Base-by-base conservation (phyloP, 2,113 vertebrate genomes). In the Redunca redunca region DNA sequence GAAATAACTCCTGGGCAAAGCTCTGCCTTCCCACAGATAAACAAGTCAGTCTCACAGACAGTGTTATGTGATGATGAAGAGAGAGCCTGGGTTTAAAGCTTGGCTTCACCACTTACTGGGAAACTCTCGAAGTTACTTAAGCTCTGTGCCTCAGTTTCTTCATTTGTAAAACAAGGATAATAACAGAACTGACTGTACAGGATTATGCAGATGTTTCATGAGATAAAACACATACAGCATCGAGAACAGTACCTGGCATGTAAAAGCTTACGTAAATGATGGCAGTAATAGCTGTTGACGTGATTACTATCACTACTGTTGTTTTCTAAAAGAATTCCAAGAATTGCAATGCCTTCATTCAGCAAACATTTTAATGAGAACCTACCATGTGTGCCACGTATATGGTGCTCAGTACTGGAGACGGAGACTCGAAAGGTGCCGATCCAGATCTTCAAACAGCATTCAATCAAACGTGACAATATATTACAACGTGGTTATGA, bases 241-340 rank as follows among this genome's bases (percentile, higher is more conserved):
- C 77, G 40, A 60, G n/a, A 84, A 94, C 62, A 93, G 6, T 13
- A 71, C 6, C 14, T 26, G 62, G 53, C 77, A 91, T 0, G 4
- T 26, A 58, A 77, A 40, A 91, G 58, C 6, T 81, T 85, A 82
- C 3, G n/a, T 28, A 83, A 84, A 53, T 30, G 25, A 88, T 16
- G 23, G 71, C 2, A 87, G 53, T 40, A 95, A 86, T 46, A 67
- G 30, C 30, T 80, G 55, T 3, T 52, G 46, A 43, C 13, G 30
- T 71, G 52, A 50, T 62, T 33, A 87, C 30, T 93, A 62, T 46
- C 53, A 55, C 16, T 57, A 36, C 14, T 58, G 40, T 86, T 97
- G 50, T 89, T 96, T 80, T 77, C 53, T 46, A 94, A 88, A 93
- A 19, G 5, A 81, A 60, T 96, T 88, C 87, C 28, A 88, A 94